A percentile compares a stretch with the other conserved stretches of the same genome.
Evolutionary conservation across 1,140 invertebrate species (phyloP).

Genomic region (Marisa cornuarietis): DNA sequence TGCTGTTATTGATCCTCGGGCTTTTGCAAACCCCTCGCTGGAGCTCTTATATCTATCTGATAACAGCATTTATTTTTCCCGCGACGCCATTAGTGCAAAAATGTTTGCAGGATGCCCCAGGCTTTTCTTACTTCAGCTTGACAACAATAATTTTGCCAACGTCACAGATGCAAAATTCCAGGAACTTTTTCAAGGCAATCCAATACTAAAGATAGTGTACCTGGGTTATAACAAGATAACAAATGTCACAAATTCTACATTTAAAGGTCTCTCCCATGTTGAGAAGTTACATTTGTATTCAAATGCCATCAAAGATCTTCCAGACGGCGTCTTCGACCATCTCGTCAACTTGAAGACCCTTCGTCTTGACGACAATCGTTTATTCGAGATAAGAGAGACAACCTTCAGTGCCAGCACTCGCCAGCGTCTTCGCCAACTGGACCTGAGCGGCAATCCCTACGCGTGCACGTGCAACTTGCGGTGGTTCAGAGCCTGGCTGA

Average conservation of each 20-base stretch:
- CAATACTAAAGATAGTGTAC: background rate
- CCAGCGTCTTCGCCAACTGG: background rate
- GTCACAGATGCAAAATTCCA: background rate
- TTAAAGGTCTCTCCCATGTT: background rate
- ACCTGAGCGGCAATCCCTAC: conserved; percentile 7
- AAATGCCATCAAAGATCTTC: background rate
- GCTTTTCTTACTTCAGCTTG: background rate
- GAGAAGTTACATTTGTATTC: background rate
- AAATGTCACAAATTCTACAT: background rate
- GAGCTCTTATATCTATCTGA: background rate
- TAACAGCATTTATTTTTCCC: background rate
- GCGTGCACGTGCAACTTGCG: background rate
- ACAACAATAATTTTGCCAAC: background rate
- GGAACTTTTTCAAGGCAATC: background rate
- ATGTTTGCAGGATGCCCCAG: background rate
- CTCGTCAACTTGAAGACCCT: background rate
- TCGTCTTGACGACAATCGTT: background rate
- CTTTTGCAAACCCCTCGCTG: background rate
- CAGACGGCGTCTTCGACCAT: background rate
- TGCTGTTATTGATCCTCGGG: background rate
- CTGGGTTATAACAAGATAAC: background rate
- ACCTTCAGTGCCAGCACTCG: background rate
- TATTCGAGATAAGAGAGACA: background rate
- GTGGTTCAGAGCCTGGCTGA: conserved; percentile 19
- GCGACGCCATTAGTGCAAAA: background rate